These are phyloP conservation scores for Amazona guildingii DNA, from an alignment of 2,113 vertebrate species.

Conservation along the genomic window DNA sequence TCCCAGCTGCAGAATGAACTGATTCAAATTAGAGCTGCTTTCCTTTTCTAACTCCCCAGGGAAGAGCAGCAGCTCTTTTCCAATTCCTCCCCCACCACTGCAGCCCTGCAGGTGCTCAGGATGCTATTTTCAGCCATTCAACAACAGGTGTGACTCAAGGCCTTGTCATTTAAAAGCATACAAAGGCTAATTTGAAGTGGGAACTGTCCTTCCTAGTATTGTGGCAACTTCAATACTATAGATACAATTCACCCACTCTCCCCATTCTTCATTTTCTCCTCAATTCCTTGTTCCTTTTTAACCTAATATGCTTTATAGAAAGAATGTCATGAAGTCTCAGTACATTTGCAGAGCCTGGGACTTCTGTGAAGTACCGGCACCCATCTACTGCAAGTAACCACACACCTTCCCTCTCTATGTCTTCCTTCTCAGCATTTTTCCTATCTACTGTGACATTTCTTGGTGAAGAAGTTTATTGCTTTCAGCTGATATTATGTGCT, in stretches of 20 bases:
- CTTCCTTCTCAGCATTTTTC: background rate
- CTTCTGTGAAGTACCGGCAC: background rate
- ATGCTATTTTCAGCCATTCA: constrained; percentile 6
- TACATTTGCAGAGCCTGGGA: background rate
- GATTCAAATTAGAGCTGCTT: background rate
- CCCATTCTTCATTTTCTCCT: background rate
- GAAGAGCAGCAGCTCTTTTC: constrained; percentile 1
- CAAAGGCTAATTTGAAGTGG: background rate
- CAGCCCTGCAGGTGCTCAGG: constrained; percentile 14
- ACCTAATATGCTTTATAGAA: background rate
- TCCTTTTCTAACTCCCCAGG: background rate
- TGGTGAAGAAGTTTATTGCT: background rate
- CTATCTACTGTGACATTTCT: background rate
- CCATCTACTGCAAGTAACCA: background rate
- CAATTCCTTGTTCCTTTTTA: background rate
- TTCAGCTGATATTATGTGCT: background rate
- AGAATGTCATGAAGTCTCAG: background rate
- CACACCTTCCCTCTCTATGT: background rate
- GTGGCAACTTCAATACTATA: background rate
- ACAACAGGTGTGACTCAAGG: constrained; percentile 36
- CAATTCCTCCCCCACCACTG: background rate
- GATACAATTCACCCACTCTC: background rate
- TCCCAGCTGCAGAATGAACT: background rate
- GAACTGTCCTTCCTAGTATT: background rate
- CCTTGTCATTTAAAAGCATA: background rate